Base-by-base conservation (phyloP, 2,113 vertebrate genomes). In the Plectropomus leopardus region DNA sequence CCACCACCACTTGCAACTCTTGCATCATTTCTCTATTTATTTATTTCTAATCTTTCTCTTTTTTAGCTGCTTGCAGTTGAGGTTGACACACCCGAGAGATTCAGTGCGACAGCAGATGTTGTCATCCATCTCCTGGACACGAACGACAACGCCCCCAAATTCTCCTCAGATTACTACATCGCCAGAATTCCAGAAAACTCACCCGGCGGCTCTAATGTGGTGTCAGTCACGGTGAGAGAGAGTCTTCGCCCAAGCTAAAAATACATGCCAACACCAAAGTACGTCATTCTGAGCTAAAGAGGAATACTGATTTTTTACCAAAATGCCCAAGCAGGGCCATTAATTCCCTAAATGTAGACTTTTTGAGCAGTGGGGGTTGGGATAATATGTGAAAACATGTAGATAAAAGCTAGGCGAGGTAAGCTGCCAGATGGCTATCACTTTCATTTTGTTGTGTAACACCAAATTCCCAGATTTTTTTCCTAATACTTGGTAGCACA, bases 111-210 rank as follows among this genome's bases (percentile, higher is more conserved):
- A 0, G 98, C 97, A 0, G 97, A 99, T 15, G 90, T 99, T 1
- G 85, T 96, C 65, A 97, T 99, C 82, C 95, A 85, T 78, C 93
- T 99, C 67, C 82, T 98, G 86, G 98, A 99, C 72, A 98, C 97
- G 79, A 99, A 99, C 0, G 98, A 99, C 93, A 99, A 99, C 0
- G 94, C 94, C 58, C 98, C 98, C 0, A 96, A 95, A 86, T 99
- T 99, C 86, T 96, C 96, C 23, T 97, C 97, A 0, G 97, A 97
- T 47, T 98, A 96, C 89, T 99, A 98, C 91, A 94, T 98, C 4
- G 96, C 97, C 88, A 95, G 96, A 87, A 96, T 99, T 70, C 97
- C 97, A 0, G 98, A 99, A 88, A 98, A 99, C 63, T 96, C 96
- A 10, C 97, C 97, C 0, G 98, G 98, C 0, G 97, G 98, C 24